These are phyloP conservation scores for Myiozetetes cayanensis DNA, from an alignment of 2,113 vertebrate species.

Conservation along the genomic window DNA sequence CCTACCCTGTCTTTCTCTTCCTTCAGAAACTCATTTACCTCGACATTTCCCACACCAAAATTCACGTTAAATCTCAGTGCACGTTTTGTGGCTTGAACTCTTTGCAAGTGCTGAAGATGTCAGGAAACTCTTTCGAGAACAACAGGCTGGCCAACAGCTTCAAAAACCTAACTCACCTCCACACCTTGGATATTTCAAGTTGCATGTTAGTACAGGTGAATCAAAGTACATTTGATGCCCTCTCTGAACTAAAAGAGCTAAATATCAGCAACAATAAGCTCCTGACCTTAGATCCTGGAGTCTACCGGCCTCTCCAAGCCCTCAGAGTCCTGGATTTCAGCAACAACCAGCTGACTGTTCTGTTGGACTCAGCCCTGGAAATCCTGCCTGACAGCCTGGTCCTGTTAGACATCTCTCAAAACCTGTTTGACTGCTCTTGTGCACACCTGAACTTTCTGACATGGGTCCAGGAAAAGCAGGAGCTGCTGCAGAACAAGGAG, in stretches of 20 bases:
- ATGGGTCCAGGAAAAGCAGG: slow-evolving; percentile 64
- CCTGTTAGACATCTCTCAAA: slow-evolving; percentile 68
- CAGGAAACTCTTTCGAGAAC: slow-evolving; percentile 71
- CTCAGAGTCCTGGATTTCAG: slow-evolving; percentile 71
- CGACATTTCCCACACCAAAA: slow-evolving; percentile 76
- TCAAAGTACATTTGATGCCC: slow-evolving; percentile 47
- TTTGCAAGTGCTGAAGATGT: slow-evolving; percentile 74
- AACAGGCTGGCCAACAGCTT: slow-evolving; percentile 64
- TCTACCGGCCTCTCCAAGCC: slow-evolving; percentile 18
- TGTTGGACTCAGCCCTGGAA: slow-evolving; percentile 25
- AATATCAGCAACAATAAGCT: slow-evolving; percentile 78
- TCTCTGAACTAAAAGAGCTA: slow-evolving; percentile 62
- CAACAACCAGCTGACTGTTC: slow-evolving; percentile 65
- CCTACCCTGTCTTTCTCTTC: slow-evolving; percentile 61
- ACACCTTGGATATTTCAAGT: slow-evolving; percentile 72
- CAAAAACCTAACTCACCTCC: slow-evolving; percentile 65
- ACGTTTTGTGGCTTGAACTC: slow-evolving; percentile 68
- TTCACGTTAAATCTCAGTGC: slow-evolving; percentile 39
- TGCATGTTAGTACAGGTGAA: slow-evolving; percentile 70
- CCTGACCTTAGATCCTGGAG: slow-evolving; percentile 49
- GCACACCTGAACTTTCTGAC: slow-evolving; percentile 59
- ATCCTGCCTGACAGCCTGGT: slow-evolving; percentile 51
- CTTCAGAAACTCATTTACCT: slow-evolving; percentile 74
- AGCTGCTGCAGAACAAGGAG: slow-evolving; percentile 36
- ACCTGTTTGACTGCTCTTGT: slow-evolving; percentile 74